Conservation (phyloP, 2,888 invertebrate genomes). For the Rambutsinella grinnellia region DNA sequence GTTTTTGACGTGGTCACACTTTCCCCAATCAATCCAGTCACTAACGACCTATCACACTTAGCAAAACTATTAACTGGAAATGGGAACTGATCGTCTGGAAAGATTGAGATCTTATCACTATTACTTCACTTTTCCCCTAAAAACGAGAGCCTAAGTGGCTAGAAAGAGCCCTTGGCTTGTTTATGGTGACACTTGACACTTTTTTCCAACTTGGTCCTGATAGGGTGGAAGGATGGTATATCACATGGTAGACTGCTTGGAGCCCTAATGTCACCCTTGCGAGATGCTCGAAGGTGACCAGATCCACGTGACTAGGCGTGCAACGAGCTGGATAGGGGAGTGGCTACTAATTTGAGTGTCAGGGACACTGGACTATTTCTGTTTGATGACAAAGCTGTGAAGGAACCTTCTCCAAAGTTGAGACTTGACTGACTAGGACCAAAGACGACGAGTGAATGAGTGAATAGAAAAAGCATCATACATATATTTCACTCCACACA, state of each 20-base stretch:
- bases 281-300: constrained; percentile 18
- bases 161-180: constrained; percentile 9
- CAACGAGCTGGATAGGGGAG: background rate
- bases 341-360: background rate
- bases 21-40: background rate
- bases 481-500: constrained; percentile 41
- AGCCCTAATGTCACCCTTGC: constrained; percentile 3
- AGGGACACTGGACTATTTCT: background rate
- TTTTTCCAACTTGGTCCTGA: background rate
- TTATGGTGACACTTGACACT: constrained; percentile 57
- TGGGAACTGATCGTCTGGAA: constrained; percentile 40
- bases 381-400: constrained; percentile 43
- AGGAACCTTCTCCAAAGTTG: constrained; percentile 36
- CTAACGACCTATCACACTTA: background rate
- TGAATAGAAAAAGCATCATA: constrained; percentile 55
- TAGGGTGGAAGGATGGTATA: background rate
- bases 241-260: constrained; percentile 38
- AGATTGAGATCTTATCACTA: constrained; percentile 54
- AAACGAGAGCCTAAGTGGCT: background rate
- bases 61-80: background rate
- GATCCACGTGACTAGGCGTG: background rate
- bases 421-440: constrained; percentile 57
- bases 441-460: constrained; percentile 58
- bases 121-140: background rate
- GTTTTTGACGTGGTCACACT: background rate